phyloP scores from a whole-genome alignment of 2,797 vertebrate genomes.

The Tokudaia tokunoshimensis region DNA sequence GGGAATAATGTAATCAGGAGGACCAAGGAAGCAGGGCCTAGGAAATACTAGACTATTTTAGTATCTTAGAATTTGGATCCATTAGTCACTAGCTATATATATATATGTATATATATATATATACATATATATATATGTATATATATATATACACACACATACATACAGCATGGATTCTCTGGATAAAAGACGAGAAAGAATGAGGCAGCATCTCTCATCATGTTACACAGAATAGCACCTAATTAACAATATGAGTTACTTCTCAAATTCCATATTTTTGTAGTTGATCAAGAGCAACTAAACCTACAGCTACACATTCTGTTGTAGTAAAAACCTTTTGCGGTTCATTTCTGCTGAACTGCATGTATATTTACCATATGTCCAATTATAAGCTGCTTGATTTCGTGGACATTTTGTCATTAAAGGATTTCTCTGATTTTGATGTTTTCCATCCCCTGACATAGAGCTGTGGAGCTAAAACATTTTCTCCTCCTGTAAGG shows the following conservation, averaged over 20 bases:
- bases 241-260: neutral
- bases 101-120: too few relatives aligned
- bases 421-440: neutral
- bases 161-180: neutral
- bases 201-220: neutral
- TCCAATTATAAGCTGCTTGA: neutral
- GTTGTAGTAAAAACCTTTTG: neutral
- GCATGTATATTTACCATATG: neutral
- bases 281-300: neutral
- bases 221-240: neutral
- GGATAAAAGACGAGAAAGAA: neutral
- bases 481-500: conserved; percentile 78
- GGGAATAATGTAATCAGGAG: neutral
- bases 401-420: neutral
- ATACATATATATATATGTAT: too few relatives aligned
- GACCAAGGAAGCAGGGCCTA: neutral
- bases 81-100: neutral
- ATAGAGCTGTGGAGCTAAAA: neutral
- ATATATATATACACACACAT: too few relatives aligned
- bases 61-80: neutral
- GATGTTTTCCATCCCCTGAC: neutral
- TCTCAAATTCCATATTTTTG: neutral
- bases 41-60: neutral
- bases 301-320: neutral
- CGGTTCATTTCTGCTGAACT: neutral